phyloP scores from a whole-genome alignment of 2,113 vertebrate species.

The Elgaria multicarinata region DNA sequence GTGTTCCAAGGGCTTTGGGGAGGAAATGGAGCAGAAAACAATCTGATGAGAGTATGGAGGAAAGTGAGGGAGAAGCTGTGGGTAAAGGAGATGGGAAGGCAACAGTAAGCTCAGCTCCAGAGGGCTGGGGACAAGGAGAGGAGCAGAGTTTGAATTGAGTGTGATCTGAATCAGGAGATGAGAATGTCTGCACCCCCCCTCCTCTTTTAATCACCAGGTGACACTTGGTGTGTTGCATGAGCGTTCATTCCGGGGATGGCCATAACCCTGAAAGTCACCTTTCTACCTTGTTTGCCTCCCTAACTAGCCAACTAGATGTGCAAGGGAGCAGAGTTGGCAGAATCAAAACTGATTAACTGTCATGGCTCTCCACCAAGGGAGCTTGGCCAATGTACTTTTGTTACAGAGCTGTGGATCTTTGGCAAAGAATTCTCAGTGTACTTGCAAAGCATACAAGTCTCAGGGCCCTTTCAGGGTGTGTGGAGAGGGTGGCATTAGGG shows the following conservation, averaged over 20 bases:
- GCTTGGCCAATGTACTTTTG: background rate
- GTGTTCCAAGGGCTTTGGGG: conserved; percentile 49
- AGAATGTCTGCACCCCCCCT: background rate
- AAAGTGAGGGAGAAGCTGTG: background rate
- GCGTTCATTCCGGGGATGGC: background rate
- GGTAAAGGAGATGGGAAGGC: background rate
- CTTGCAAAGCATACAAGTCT: too few relatives aligned
- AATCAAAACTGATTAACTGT: background rate
- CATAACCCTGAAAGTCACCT: background rate
- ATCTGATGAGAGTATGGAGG: conserved; percentile 11
- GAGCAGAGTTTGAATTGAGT: background rate
- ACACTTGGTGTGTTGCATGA: background rate
- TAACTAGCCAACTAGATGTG: background rate
- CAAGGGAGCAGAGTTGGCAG: background rate
- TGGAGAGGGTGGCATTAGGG: background rate
- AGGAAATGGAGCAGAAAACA: conserved; percentile 77
- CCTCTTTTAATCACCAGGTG: background rate
- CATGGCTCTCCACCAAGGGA: background rate
- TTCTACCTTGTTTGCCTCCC: background rate
- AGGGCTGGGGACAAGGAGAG: background rate
- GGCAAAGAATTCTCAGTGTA: background rate
- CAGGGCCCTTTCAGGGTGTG: background rate
- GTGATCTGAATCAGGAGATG: background rate
- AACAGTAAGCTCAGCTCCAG: background rate
- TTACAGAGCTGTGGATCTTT: background rate